phyloP scores from a whole-genome alignment of 2,113 vertebrate species.

The Ibidorhyncha struthersii region DNA sequence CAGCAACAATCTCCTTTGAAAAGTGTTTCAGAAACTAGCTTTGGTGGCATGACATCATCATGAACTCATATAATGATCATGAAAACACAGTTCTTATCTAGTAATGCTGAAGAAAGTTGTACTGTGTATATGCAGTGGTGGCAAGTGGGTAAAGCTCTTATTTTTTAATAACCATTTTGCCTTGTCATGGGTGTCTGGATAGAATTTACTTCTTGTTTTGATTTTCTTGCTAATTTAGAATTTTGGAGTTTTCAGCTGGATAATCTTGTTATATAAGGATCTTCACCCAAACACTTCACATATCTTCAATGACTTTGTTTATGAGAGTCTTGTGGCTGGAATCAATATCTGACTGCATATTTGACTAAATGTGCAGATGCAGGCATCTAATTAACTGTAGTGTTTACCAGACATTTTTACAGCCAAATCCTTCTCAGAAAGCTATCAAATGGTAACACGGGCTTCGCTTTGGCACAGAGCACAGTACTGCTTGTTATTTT shows the following conservation, averaged over 20 bases:
- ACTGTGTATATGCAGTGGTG: not conserved
- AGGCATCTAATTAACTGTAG: constrained; percentile 48
- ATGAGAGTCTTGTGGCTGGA: not conserved
- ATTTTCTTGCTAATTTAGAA: not conserved
- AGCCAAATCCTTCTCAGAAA: constrained; percentile 22
- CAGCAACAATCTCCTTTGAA: not conserved
- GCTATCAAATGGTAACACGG: not conserved
- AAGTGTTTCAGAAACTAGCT: not conserved
- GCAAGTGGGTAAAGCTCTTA: not conserved
- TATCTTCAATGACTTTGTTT: constrained; percentile 56
- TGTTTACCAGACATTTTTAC: constrained; percentile 34
- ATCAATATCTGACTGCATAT: constrained; percentile 40
- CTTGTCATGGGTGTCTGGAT: not conserved
- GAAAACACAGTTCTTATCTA: not conserved
- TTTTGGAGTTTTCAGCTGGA: not conserved
- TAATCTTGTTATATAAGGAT: not conserved
- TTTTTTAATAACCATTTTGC: not conserved
- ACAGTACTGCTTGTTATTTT: not conserved
- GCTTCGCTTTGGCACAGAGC: not conserved
- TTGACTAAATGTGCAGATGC: constrained; percentile 27
- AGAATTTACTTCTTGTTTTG: not conserved
- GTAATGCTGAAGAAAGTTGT: not conserved
- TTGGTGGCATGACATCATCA: not conserved
- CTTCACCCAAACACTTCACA: constrained; percentile 43
- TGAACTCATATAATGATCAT: not conserved